Conservation (phyloP, 2,797 vertebrate species). For the Oophaga sylvatica region DNA sequence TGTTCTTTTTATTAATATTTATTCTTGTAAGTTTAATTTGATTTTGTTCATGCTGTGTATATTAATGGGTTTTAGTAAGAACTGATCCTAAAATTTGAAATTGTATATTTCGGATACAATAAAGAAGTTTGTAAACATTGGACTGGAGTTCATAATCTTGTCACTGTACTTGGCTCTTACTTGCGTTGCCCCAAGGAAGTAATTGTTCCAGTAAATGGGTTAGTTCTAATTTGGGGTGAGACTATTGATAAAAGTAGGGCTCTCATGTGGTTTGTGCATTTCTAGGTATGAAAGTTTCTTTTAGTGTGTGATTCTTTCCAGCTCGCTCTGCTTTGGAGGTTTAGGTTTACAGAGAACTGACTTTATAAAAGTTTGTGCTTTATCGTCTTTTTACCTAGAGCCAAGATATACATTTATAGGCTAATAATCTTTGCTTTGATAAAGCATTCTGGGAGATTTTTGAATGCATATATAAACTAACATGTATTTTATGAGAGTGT, state of each 20-base stretch:
- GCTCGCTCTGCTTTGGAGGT: constrained; percentile 40
- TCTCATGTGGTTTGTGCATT: background rate
- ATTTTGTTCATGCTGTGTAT: too few species aligned
- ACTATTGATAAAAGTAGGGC: constrained; percentile 53
- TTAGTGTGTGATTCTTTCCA: background rate
- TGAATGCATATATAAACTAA: constrained; percentile 4
- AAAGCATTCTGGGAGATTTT: constrained; percentile 26
- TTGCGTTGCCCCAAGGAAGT: background rate
- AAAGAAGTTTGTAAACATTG: background rate
- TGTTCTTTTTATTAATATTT: background rate
- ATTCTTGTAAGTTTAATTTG: background rate
- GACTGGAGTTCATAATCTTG: background rate
- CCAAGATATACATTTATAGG: constrained; percentile 52
- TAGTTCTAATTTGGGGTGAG: constrained; percentile 42
- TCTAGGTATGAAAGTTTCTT: constrained; percentile 38
- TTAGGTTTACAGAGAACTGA: background rate
- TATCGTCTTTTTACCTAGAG: constrained; percentile 38
- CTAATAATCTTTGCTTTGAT: constrained; percentile 58
- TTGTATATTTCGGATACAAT: background rate
- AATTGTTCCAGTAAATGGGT: constrained; percentile 54
- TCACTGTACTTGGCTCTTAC: background rate
- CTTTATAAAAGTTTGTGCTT: constrained; percentile 15
- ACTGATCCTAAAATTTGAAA: background rate
- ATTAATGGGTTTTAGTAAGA: background rate
- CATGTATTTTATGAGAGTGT: background rate